Base-by-base conservation (phyloP, 2,797 vertebrate species). In the Trematomus bernacchii region DNA sequence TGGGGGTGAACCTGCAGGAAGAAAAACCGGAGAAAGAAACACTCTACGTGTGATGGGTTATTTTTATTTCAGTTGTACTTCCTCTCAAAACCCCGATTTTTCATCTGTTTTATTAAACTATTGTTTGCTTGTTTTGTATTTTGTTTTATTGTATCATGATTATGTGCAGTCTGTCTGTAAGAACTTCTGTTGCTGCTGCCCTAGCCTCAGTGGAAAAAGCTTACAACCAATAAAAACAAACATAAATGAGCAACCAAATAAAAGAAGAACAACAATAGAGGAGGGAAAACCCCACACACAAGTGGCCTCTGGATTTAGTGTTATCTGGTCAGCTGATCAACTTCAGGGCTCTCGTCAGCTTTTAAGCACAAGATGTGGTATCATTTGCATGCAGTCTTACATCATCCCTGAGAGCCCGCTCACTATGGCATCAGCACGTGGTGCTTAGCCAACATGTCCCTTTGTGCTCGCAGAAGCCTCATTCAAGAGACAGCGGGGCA, bases 371-470 rank as follows among this genome's bases (percentile, higher is more conserved):
- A 80, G 79, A 86, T 70, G 87, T 87, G 84, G 83, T 89, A 85
- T 90, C 86, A 84, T 90, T 90, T 85, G 85, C 90, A 90, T 87
- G 88, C 87, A 76, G 84, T 84, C 86, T 92, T 90, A 91, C 89
- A 87, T 92, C 91, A 93, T 91, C 88, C 68, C 75, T 53, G 77
- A 85, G 82, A 84, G 85, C 77, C 76, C 40, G 86, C 67, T 85
- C 83, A 76, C 76, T 79, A 27, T 85, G 90, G 89, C 89, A 88
- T 87, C 87, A 91, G 86, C 89, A 89, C 87, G 80, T 91, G 92
- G 88, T 88, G 88, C 84, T 85, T 69, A 77, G 89, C 92, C 90
- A 89, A 83, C 89, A 67, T 15, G 61, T 84, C 86, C 84, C 90
- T 92, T 92, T 93, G 92, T 92, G 90, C 80, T 86, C 60, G 63